Evolutionary conservation across 64 coral and sea anemone species (phyloP).

Genomic region (Actinia equina): DNA sequence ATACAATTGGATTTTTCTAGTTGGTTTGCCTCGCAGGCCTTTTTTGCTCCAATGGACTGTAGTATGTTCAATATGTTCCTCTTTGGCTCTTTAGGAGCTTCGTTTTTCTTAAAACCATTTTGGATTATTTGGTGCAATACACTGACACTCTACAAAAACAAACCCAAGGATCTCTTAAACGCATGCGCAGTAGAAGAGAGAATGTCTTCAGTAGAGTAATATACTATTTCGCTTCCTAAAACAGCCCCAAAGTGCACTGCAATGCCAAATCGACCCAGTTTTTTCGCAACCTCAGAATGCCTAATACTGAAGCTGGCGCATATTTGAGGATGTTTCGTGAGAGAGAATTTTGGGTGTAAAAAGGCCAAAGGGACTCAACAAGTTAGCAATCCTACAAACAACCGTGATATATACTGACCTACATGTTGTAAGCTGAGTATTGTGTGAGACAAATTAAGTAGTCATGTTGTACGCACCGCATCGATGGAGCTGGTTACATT

Average conservation of each 20-base stretch:
- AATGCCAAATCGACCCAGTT: too few species aligned
- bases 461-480: slow-evolving; percentile 64
- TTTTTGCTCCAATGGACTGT: background rate
- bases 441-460: background rate
- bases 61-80: background rate
- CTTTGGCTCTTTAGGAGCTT: background rate
- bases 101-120: slow-evolving; percentile 1
- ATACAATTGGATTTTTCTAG: background rate
- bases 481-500: slow-evolving; percentile 72
- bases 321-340: too few species aligned
- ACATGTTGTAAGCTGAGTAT: background rate
- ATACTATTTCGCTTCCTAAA: too few species aligned
- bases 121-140: slow-evolving; percentile 4
- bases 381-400: too few species aligned
- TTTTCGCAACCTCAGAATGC: too few species aligned
- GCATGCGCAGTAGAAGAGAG: background rate
- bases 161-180: background rate
- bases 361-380: too few species aligned
- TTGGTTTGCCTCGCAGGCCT: background rate
- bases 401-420: background rate
- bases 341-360: too few species aligned
- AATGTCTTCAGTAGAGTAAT: too few species aligned
- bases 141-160: slow-evolving; percentile 12
- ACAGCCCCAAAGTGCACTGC: too few species aligned
- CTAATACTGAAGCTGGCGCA: too few species aligned